Base-by-base conservation (phyloP, 2,888 invertebrate species). In the Pyrrhosoma nymphula region DNA sequence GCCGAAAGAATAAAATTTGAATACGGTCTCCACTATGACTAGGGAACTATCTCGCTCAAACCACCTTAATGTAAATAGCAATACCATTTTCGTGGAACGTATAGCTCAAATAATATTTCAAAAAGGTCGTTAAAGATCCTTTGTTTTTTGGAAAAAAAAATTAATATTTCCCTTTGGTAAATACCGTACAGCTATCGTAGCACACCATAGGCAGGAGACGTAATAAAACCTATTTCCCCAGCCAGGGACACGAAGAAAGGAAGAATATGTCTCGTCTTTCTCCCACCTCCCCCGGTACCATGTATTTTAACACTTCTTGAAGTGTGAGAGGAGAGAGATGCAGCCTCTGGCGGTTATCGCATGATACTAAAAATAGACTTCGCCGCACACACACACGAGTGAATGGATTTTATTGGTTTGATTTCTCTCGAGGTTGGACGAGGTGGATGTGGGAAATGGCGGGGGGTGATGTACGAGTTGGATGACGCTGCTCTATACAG, bases 361-460 rank as follows among this genome's bases (percentile, higher is more conserved):
- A 82, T 14, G 35, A 82, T 26, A 35, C 82, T 35, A 16, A 82
- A 82, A 82, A 82, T 82, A 82, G 82, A 23, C 82, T 14, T 35
- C 69, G 69, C 20, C 23, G 23, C 60, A 14, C 20, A 20, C 47
- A 47, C 47, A 12, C 20, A 20, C 30, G 82, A 35, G 30, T 35
- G 12, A 35, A 82, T 82, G 82, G 35, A 35, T 82, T 82, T 82
- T 35, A 82, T 82, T 82, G 82, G 82, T 82, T 35, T 82, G 82
- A 82, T 82, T 82, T 82, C 82, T 82, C 26, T 82, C 82, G 6
- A 35, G 30, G 47, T 47, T 26, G 69, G 69, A 69, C n/a, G 18
- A 3, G 69, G 4, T 63, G 63, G 20, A 23, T 20, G 63, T 20
- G 69, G 35, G 82, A 82, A 14, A 35, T 35, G 35, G 75, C 14